Evolutionary conservation across 2,797 vertebrate genomes (phyloP).

Genomic region (Prionace glauca): DNA sequence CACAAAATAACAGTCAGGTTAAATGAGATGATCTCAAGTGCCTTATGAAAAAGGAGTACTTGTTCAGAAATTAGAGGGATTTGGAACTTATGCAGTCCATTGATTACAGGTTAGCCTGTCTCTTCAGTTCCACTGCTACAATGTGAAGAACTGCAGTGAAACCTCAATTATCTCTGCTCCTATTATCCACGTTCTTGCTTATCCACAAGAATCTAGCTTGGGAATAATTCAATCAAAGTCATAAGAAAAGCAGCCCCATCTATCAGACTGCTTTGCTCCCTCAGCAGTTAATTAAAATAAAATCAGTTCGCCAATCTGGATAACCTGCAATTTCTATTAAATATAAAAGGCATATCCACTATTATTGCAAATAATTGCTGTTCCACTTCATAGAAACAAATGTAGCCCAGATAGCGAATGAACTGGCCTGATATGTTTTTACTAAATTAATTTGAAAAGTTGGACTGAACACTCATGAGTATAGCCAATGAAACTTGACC

Average conservation of each 20-base stretch:
- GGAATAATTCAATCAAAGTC: background rate
- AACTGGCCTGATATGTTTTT: background rate
- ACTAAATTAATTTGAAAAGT: background rate
- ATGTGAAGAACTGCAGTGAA: background rate
- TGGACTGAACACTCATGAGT: background rate
- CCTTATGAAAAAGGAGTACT: background rate
- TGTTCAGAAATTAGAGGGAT: background rate
- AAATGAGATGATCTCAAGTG: background rate
- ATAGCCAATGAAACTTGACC: background rate
- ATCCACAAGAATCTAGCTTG: background rate
- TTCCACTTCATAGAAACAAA: background rate
- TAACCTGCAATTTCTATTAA: background rate
- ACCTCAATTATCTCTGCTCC: background rate
- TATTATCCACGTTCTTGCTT: background rate
- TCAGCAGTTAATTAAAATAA: background rate
- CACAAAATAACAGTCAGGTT: background rate
- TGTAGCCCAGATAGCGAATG: background rate
- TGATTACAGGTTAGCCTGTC: background rate
- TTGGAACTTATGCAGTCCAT: background rate
- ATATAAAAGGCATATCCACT: background rate
- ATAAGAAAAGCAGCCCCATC: background rate
- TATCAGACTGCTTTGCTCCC: background rate
- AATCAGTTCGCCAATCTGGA: background rate
- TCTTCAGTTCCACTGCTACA: background rate
- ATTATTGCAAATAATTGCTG: background rate